Percentiles rank a stretch among this genome's conserved stretches.
Evolutionary conservation across 2,797 vertebrate genomes (phyloP).

Genomic region (Leptatherina wallacei): DNA sequence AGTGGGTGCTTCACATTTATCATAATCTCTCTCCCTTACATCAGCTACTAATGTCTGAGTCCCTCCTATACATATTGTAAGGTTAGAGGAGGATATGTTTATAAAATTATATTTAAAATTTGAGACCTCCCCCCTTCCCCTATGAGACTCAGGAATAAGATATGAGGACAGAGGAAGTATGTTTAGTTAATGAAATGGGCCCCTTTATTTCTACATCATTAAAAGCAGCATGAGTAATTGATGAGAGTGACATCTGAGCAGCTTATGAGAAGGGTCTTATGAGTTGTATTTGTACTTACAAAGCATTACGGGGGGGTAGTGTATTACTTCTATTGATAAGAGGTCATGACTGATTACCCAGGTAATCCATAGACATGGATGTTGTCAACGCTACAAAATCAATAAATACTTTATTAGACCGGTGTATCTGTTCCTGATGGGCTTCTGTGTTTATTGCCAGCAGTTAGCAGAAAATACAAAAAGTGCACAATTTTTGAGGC

Average conservation of each 20-base stretch:
- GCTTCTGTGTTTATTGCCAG: slow-evolving; percentile 1
- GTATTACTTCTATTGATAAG: neutral
- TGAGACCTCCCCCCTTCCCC: neutral
- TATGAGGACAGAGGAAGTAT: slow-evolving; percentile 3
- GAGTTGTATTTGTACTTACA: slow-evolving; percentile 10
- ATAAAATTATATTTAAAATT: neutral
- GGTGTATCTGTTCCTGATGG: neutral
- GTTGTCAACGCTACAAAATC: slow-evolving; percentile 8
- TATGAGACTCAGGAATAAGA: neutral
- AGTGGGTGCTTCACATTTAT: neutral
- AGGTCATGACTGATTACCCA: neutral
- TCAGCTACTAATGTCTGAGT: neutral
- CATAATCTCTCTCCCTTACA: neutral
- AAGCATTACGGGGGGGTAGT: neutral
- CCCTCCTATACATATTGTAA: neutral
- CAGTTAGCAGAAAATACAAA: slow-evolving; percentile 12
- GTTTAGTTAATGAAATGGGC: slow-evolving; percentile 1
- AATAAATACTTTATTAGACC: slow-evolving; percentile 9
- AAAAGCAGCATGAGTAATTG: neutral
- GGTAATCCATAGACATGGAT: slow-evolving; percentile 14
- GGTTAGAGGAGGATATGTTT: neutral
- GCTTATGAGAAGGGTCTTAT: neutral
- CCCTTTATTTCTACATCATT: neutral
- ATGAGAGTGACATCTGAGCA: neutral
- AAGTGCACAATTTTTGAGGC: slow-evolving; percentile 9